Percentiles rank a stretch among this genome's conserved stretches.
These are phyloP conservation scores for Sipha flava DNA, from an alignment of 1,140 invertebrate species.

Conservation along the genomic window DNA sequence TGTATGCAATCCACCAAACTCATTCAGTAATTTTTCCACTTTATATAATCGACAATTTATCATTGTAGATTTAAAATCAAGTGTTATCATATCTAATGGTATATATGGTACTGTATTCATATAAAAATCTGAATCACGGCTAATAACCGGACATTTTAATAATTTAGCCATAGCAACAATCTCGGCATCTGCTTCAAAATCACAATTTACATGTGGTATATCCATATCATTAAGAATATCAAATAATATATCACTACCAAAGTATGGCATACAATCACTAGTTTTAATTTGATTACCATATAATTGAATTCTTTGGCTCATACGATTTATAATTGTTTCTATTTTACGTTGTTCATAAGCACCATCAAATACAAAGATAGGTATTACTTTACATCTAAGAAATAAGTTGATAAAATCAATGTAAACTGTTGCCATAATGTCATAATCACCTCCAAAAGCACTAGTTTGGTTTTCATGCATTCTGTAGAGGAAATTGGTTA, in stretches of 20 bases:
- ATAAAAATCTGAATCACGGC: slow-evolving; percentile 86
- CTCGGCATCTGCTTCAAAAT: slow-evolving; percentile 80
- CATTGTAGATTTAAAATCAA: slow-evolving; percentile 35
- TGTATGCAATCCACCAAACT: slow-evolving; percentile 49
- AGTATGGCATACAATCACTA: slow-evolving; percentile 52
- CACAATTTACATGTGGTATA: slow-evolving; percentile 58
- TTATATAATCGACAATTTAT: slow-evolving; percentile 63
- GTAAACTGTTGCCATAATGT: slow-evolving; percentile 57
- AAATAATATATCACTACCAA: slow-evolving; percentile 63
- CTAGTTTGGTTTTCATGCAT: slow-evolving; percentile 53
- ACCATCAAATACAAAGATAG: slow-evolving; percentile 76
- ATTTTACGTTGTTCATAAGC: slow-evolving; percentile 67
- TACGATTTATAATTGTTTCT: slow-evolving; percentile 55
- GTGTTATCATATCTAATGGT: slow-evolving; percentile 59
- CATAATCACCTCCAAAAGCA: slow-evolving; percentile 80
- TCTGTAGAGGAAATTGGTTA: slow-evolving; percentile 64
- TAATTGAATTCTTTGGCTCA: slow-evolving; percentile 52
- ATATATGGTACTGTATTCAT: slow-evolving; percentile 76
- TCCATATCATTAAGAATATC: slow-evolving; percentile 55
- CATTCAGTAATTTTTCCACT: slow-evolving; percentile 57
- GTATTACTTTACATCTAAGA: slow-evolving; percentile 60
- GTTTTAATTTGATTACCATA: slow-evolving; percentile 13
- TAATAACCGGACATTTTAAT: slow-evolving; percentile 74
- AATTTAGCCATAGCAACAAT: slow-evolving; percentile 60
- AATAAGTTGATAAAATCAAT: slow-evolving; percentile 63